These are phyloP conservation scores for Tonatia bakeri DNA, from an alignment of 2,113 vertebrate genomes.

Conservation along the genomic window DNA sequence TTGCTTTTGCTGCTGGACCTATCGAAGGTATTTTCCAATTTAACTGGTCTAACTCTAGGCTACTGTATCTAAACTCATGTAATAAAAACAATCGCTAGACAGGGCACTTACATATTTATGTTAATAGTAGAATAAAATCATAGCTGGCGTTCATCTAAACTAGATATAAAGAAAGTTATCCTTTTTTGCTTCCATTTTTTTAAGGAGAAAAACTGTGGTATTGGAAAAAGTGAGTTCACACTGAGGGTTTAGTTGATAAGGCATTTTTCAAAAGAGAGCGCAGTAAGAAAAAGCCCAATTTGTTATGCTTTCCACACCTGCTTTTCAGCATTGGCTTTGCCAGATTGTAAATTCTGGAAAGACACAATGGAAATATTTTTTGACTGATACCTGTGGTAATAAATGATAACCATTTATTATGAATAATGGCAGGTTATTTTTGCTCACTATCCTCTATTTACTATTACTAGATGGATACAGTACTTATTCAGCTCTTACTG, in stretches of 20 bases:
- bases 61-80: conserved; percentile 44
- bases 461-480: not conserved
- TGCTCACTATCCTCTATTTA: not conserved
- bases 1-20: conserved; percentile 68
- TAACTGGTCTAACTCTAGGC: conserved; percentile 45
- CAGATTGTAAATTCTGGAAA: not conserved
- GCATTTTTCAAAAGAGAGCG: not conserved
- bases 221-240: not conserved
- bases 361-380: not conserved
- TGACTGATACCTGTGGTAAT: not conserved
- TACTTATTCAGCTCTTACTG: not conserved
- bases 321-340: not conserved
- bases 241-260: not conserved
- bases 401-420: not conserved
- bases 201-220: not conserved
- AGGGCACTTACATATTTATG: not conserved
- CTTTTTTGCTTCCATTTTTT: not conserved
- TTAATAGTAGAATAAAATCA: conserved; percentile 35
- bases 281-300: not conserved
- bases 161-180: not conserved
- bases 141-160: not conserved
- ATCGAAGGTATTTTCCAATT: conserved; percentile 53
- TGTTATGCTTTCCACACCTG: not conserved
- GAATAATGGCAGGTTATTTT: not conserved
- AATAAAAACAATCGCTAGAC: conserved; percentile 10